Evolutionary conservation across 2,797 vertebrate genomes (phyloP).

Genomic region (Masticophis lateralis): DNA sequence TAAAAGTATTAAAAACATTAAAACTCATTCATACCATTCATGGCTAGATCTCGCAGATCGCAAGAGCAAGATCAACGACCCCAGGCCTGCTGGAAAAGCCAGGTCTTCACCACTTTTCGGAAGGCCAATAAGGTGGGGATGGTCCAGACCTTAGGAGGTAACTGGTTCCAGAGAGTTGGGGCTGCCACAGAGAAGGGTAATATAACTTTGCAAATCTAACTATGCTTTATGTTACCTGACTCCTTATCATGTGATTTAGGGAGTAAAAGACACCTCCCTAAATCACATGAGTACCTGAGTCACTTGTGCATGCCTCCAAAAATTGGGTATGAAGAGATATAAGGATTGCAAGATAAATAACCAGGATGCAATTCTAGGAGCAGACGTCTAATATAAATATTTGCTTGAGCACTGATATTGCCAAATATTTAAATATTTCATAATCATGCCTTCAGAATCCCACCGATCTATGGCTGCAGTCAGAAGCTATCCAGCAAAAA

Average conservation of each 20-base stretch:
- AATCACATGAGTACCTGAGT: background rate
- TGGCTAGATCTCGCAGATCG: too few species aligned
- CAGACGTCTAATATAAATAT: background rate
- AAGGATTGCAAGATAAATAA: background rate
- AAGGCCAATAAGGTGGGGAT: too few species aligned
- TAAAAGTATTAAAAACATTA: too few species aligned
- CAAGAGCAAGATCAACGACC: too few species aligned
- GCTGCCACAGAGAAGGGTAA: too few species aligned
- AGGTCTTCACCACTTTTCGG: too few species aligned
- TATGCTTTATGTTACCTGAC: background rate
- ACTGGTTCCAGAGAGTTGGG: too few species aligned
- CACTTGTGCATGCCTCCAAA: background rate
- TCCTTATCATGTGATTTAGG: background rate
- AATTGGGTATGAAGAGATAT: background rate
- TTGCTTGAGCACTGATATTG: background rate
- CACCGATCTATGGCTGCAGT: background rate
- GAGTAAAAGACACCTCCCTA: background rate
- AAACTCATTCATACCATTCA: too few species aligned
- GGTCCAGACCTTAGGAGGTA: too few species aligned
- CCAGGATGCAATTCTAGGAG: background rate
- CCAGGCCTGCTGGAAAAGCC: too few species aligned
- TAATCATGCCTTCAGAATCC: background rate
- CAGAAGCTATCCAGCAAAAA: background rate
- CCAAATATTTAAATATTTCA: background rate
- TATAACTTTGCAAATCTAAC: background rate